Evolutionary conservation across 2,113 vertebrate genomes (phyloP), one percentile per base, ranked within the genome.

Genomic region (Lophotis ruficrista): DNA sequence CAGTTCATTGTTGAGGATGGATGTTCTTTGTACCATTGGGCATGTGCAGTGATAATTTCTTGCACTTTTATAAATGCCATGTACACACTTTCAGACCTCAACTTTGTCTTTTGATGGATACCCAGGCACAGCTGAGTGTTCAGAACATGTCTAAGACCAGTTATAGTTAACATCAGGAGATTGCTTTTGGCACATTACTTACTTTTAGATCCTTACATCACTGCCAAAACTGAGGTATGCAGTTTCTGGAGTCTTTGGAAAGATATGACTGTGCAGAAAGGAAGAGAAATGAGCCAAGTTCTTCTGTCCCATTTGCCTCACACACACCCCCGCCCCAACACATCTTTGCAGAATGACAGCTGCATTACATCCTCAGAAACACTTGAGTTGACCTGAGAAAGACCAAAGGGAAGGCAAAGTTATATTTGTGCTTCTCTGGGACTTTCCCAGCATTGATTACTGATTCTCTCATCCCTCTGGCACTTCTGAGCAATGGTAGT

Each of bases 401-500:
- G 71, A 94, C 86, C 47, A 90, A 83, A 71, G 78, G 43, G 45
- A 96, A 91, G 64, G 68, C 85, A 73, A 35, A 69, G 64, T 66
- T 80, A 66, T 79, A 64, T 93, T 94, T 95, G 70, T 89, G 70
- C 71, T 96, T 92, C 81, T 28, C 58, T 43, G 86, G 80, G 86
- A 77, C 92, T 97, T 97, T 97, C 93, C 94, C 90, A 96, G 91
- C 93, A 96, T 90, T 80, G 91, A 89, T 96, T 79, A 43, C 58
- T n/a, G 58, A 77, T 96, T 94, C 53, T 80, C 57, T 94, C 71
- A 75, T 73, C 68, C 61, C 85, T 95, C 90, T 70, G 89, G 81
- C 71, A 96, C 87, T 94, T 85, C 22, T 43, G 71, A 95, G 76
- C 65, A 77, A 10, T 87, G 88, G 65, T 91, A 75, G 92, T 94